Evolutionary conservation across 2,888 invertebrate genomes (phyloP), one percentile per base, ranked within the genome.

Genomic region (Xanthia togata): DNA sequence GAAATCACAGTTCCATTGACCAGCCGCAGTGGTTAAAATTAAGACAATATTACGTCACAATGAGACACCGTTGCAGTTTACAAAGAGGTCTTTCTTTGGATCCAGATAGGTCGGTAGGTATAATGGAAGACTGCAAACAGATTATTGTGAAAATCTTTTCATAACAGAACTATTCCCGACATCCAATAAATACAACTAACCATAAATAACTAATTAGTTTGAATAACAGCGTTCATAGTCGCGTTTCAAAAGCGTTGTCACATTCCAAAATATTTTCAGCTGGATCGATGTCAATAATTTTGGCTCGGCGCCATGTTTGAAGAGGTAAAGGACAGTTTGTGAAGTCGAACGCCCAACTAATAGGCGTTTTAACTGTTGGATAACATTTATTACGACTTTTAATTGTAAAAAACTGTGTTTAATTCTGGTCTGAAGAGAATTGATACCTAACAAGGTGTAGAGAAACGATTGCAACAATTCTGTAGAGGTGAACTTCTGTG

Each of bases 231-330:
- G 78, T 81, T 78, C 79, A 77, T 76, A 82, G 77, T 74, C 88
- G 35, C 77, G 81, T 81, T 75, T 79, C 59, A 63, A 70, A 77
- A 81, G 57, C 71, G 67, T 69, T 76, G 83, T 78, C 70, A 67
- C 77, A 84, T 82, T 86, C 81, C 72, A 71, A 84, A 84, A 88
- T 89, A 83, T 84, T 77, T 81, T 77, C 69, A 73, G 77, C 74
- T 74, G 80, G 78, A 84, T 87, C 78, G 82, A 84, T 88, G 88
- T 88, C 88, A 86, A 87, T 88, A 86, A 72, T 87, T 79, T 68
- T 88, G 88, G 88, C 88, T 12, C 17, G 0, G 8, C 67, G 89
- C 88, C 88, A 82, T 62, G 11, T 68, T 74, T 64, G 59, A 38
- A 74, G 73, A 76, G 74, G 83, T 17, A 83, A 73, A 73, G 68